These are phyloP conservation scores for Panthera leo DNA, from an alignment of 2,113 vertebrate genomes.

Conservation along the genomic window DNA sequence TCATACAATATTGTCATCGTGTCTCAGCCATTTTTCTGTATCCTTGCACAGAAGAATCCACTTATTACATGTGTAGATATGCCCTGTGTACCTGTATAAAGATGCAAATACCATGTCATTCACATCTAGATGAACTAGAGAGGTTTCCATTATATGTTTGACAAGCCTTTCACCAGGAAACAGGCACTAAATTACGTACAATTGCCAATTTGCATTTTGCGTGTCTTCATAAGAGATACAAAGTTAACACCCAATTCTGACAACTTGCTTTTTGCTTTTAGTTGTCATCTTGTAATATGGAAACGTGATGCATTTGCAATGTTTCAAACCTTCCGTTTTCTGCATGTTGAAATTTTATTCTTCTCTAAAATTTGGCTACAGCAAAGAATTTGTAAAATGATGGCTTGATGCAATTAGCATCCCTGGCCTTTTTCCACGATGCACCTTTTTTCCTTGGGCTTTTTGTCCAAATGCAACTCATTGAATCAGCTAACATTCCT, in stretches of 20 bases:
- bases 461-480: neutral
- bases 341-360: neutral
- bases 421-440: neutral
- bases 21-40: constrained; percentile 69
- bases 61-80: constrained; percentile 71
- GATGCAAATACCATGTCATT: neutral
- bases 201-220: constrained; percentile 43
- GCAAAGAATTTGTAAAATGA: neutral
- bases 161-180: constrained; percentile 70
- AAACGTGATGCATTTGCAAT: constrained; percentile 83
- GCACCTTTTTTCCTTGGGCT: neutral
- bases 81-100: constrained; percentile 68
- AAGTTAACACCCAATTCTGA: constrained; percentile 76
- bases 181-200: constrained; percentile 68
- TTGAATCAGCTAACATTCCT: neutral
- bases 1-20: constrained; percentile 58
- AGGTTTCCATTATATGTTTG: constrained; percentile 66
- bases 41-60: constrained; percentile 69
- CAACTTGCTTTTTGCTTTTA: constrained; percentile 76
- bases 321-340: constrained; percentile 73
- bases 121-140: constrained; percentile 68
- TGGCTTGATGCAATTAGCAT: neutral
- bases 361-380: neutral
- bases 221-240: constrained; percentile 51
- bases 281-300: constrained; percentile 75